These are phyloP conservation scores for Solea solea DNA, from an alignment of 2,113 vertebrate species.

Conservation along the genomic window DNA sequence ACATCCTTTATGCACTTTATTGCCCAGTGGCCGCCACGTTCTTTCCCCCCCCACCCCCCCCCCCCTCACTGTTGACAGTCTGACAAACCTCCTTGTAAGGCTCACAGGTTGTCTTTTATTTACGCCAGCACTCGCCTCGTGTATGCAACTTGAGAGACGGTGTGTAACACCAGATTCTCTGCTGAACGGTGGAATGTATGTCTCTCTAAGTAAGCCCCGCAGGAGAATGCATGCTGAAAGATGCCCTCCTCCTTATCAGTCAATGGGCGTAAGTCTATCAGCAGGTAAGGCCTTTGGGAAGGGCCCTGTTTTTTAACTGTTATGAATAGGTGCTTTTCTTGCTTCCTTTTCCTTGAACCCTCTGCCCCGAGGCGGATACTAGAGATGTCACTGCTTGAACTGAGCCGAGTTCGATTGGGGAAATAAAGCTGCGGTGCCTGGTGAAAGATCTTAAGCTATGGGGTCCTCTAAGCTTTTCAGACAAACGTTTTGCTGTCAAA, in stretches of 20 bases:
- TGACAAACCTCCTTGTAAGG: constrained; percentile 21
- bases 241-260: constrained; percentile 76
- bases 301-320: constrained; percentile 66
- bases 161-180: constrained; percentile 55
- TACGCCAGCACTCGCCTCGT: constrained; percentile 51
- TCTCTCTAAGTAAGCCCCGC: constrained; percentile 70
- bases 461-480: background rate
- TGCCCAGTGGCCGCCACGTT: background rate
- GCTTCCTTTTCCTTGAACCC: constrained; percentile 64
- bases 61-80: constrained; percentile 39
- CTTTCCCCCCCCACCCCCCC: no score
- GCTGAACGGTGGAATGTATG: constrained; percentile 64
- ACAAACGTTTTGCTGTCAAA: background rate
- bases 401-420: constrained; percentile 16
- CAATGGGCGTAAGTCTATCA: constrained; percentile 79
- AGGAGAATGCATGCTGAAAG: constrained; percentile 78
- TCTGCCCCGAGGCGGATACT: constrained; percentile 50
- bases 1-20: constrained; percentile 5
- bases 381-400: constrained; percentile 44
- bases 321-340: constrained; percentile 80
- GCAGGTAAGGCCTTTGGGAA: constrained; percentile 69
- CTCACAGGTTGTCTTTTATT: constrained; percentile 66
- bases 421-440: constrained; percentile 13
- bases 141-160: constrained; percentile 49
- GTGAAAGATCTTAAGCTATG: background rate